Conservation (phyloP, 2,113 vertebrate genomes). For the Litocranius walleri region DNA sequence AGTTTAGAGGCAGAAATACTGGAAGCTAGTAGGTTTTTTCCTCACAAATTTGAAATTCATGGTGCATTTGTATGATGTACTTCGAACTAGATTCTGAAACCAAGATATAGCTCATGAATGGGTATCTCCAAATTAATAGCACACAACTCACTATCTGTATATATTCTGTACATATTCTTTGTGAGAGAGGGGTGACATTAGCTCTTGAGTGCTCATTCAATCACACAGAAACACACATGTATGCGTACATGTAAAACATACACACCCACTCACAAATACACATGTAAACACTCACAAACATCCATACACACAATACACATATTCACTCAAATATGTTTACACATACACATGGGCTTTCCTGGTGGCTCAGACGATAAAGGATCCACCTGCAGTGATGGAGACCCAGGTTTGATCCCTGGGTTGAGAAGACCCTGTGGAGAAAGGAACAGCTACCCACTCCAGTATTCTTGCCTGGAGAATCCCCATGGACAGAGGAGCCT, state of each 20-base stretch:
- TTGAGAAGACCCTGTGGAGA: neutral
- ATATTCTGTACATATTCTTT: neutral
- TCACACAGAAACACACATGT: neutral
- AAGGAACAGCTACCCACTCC: neutral
- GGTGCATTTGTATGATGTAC: neutral
- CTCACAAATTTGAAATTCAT: neutral
- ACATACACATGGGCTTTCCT: neutral
- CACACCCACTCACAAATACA: neutral
- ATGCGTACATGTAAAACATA: neutral
- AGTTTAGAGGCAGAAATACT: neutral
- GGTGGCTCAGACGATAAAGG: neutral
- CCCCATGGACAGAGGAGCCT: neutral
- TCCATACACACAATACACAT: neutral
- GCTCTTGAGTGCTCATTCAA: neutral
- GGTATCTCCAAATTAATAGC: neutral
- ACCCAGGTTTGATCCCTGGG: neutral
- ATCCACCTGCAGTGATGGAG: neutral
- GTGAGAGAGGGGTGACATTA: neutral
- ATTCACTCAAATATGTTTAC: neutral
- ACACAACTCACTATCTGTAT: neutral
- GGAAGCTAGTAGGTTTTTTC: neutral
- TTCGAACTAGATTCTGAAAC: neutral
- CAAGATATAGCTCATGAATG: neutral
- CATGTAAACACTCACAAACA: neutral
- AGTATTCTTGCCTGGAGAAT: neutral